Evolutionary conservation across 2,888 invertebrate genomes (phyloP).

Genomic region (Dryomyza anilis): DNA sequence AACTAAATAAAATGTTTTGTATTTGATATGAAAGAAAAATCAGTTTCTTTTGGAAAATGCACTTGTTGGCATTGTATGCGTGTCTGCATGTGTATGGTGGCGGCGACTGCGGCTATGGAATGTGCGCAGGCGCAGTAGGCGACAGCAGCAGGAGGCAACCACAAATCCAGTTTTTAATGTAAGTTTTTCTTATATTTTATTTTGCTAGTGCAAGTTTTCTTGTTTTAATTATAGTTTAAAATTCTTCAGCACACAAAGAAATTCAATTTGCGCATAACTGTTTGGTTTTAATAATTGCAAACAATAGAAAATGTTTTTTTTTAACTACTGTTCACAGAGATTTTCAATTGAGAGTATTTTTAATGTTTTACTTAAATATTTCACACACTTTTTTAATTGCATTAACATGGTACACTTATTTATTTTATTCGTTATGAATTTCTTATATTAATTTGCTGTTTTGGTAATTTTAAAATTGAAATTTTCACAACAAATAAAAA

Average conservation of each 20-base stretch:
- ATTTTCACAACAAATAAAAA: neutral
- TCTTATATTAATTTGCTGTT: neutral
- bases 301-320: too few relatives aligned
- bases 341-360: too few relatives aligned
- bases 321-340: too few relatives aligned
- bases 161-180: constrained; percentile 6
- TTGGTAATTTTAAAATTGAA: neutral
- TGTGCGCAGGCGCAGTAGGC: neutral
- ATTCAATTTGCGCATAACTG: neutral
- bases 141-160: neutral
- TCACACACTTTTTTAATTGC: too few relatives aligned
- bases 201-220: neutral
- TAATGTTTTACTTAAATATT: too few relatives aligned
- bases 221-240: neutral
- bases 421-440: neutral
- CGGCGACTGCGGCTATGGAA: constrained; percentile 8
- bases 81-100: neutral
- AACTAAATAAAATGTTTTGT: too few relatives aligned
- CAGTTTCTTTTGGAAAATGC: neutral
- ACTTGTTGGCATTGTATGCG: neutral
- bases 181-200: neutral
- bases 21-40: neutral
- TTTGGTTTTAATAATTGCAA: too few relatives aligned
- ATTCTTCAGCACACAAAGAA: neutral
- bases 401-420: neutral